Evolutionary conservation across 2,797 vertebrate genomes (phyloP).

Genomic region (Falco columbarius): DNA sequence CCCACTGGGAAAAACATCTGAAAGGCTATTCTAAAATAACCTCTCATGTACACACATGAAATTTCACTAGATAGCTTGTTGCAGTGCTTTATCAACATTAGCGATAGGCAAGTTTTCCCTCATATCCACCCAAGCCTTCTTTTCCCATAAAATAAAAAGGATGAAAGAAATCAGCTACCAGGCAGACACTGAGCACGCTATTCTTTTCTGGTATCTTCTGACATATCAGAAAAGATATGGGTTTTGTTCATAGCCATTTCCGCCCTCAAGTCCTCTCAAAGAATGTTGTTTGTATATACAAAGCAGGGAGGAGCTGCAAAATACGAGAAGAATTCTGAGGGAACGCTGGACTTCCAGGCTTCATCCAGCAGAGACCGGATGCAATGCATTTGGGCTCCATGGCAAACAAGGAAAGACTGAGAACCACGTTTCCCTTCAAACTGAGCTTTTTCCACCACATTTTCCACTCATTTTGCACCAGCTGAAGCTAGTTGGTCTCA

Average conservation of each 20-base stretch:
- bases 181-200: neutral
- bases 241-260: neutral
- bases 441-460: neutral
- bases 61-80: neutral
- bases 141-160: neutral
- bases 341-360: slow-evolving; percentile 34
- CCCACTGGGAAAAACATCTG: neutral
- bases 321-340: slow-evolving; percentile 16
- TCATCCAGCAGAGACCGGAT: neutral
- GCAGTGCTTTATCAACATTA: neutral
- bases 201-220: slow-evolving; percentile 28
- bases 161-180: neutral
- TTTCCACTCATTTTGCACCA: neutral
- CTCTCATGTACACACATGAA: neutral
- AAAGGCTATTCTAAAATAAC: neutral
- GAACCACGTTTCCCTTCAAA: neutral
- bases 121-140: neutral
- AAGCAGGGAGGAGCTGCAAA: slow-evolving; percentile 45
- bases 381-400: neutral
- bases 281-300: slow-evolving; percentile 44
- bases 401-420: neutral
- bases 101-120: neutral
- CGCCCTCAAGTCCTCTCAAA: neutral
- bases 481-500: neutral
- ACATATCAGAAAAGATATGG: slow-evolving; percentile 17